Base-by-base conservation (phyloP, 2,113 vertebrate genomes). In the Phylloscopus trochilus region DNA sequence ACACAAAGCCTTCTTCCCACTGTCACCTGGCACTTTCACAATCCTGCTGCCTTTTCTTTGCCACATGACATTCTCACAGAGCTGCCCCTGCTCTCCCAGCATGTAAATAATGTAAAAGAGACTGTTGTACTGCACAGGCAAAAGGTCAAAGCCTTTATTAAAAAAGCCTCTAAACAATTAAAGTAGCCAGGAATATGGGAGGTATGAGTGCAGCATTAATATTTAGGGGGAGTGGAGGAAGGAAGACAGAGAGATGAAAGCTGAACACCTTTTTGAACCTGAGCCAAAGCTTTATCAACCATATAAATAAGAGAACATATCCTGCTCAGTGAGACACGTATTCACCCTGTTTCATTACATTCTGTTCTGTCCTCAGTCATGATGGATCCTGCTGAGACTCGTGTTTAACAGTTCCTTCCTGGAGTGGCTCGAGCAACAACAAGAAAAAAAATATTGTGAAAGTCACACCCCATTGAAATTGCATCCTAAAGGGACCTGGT, bases 341-440 rank as follows among this genome's bases (percentile, higher is more conserved):
- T 96, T 96, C 95, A 23, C 63, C 68, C 83, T 76, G 73, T 90
- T 93, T 97, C 93, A 92, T 96, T 96, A 95, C 93, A 95, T 95
- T 95, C 92, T 94, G 92, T 92, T 93, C 92, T 91, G 58, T 92
- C 95, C 90, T 97, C 88, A 73, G 91, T 96, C 91, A 79, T 96
- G 95, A 97, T 87, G 93, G 95, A 96, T 97, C 96, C 96, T 97
- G 96, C 96, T 96, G 96, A 96, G 96, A 95, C 91, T 96, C 86
- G 56, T 96, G 92, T 93, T 95, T 95, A 93, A 97, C 88, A 97
- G 83, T 63, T 95, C 94, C 83, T 96, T 96, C 96, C 96, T 95
- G 91, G 83, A 92, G 84, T 55, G 83, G 80, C 87, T 95, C 49
- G 6, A 92, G 92, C 75, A 95, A 95, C 94, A 97, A 97, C 52